Percentiles rank a stretch among this genome's conserved stretches.
Conservation (phyloP, 2,888 invertebrate genomes). For the Lottia scabra region DNA sequence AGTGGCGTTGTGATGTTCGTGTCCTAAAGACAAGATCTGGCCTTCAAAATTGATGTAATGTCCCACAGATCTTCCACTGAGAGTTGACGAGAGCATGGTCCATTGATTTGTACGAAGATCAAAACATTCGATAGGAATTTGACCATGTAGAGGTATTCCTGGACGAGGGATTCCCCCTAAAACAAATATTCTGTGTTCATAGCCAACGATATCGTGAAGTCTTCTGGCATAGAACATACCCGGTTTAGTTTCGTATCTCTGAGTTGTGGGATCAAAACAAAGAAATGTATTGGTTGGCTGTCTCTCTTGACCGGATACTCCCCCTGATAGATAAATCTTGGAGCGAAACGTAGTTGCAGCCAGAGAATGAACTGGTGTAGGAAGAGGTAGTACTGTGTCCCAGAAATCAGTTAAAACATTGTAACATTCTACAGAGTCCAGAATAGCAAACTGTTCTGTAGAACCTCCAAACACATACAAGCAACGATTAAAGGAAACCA, state of each 20-base stretch:
- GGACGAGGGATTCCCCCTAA: slow-evolving; percentile 65
- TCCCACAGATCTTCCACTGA: slow-evolving; percentile 66
- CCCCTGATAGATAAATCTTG: slow-evolving; percentile 64
- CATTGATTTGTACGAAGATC: slow-evolving; percentile 61
- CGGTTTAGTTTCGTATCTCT: slow-evolving; percentile 56
- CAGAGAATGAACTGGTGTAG: slow-evolving; percentile 61
- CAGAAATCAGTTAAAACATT: slow-evolving; percentile 63
- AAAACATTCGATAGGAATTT: slow-evolving; percentile 66
- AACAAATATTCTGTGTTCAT: slow-evolving; percentile 57
- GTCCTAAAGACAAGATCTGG: slow-evolving; percentile 63
- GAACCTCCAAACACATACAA: slow-evolving; percentile 65
- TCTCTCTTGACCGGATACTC: slow-evolving; percentile 60
- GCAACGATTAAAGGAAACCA: slow-evolving; percentile 53
- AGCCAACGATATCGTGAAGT: slow-evolving; percentile 64
- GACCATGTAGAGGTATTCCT: slow-evolving; percentile 61
- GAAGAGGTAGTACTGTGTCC: slow-evolving; percentile 61
- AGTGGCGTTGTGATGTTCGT: slow-evolving; percentile 65
- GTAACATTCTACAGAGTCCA: slow-evolving; percentile 66
- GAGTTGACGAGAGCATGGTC: slow-evolving; percentile 64
- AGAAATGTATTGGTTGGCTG: slow-evolving; percentile 59
- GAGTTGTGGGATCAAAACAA: slow-evolving; percentile 53
- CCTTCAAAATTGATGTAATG: slow-evolving; percentile 62
- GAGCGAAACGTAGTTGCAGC: slow-evolving; percentile 54
- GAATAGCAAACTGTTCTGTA: slow-evolving; percentile 60
- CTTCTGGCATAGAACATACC: slow-evolving; percentile 65